Evolutionary conservation across 1,140 invertebrate species (phyloP).

Genomic region (Lucilia sericata): DNA sequence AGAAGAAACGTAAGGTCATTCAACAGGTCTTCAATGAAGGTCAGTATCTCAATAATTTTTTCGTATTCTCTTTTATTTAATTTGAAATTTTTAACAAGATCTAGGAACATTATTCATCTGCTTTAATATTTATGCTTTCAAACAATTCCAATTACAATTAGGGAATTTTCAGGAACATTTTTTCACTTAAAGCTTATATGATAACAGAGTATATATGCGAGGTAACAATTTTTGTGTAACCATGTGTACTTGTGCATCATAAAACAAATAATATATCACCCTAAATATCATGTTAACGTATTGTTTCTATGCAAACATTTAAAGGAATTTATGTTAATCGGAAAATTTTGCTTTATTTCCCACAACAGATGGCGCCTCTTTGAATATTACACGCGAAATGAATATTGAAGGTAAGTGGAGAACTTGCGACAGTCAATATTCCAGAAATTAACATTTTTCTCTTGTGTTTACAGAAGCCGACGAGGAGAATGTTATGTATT

Average conservation of each 20-base stretch:
- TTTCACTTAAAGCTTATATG: conserved; percentile 61
- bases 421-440: too few species aligned
- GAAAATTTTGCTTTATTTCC: background rate
- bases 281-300: conserved; percentile 35
- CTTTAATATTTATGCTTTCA: background rate
- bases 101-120: too few species aligned
- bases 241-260: conserved; percentile 23
- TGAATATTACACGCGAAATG: conserved; percentile 65
- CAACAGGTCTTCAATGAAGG: conserved; percentile 71
- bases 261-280: conserved; percentile 23
- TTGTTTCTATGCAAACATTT: background rate
- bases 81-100: too few species aligned
- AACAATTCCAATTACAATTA: background rate
- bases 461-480: conserved; percentile 69
- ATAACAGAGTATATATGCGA: conserved; percentile 58
- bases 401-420: conserved; percentile 57
- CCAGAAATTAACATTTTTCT: too few species aligned
- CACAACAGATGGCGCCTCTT: conserved; percentile 61
- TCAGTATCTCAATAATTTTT: conserved; percentile 58
- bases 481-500: conserved; percentile 83
- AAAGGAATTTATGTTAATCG: background rate
- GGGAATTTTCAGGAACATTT: background rate
- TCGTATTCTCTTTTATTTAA: conserved; percentile 1
- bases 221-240: conserved; percentile 54
- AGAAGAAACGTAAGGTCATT: conserved; percentile 74